Evolutionary conservation across 1,140 invertebrate genomes (phyloP).

Genomic region (Drosophila suzukii): DNA sequence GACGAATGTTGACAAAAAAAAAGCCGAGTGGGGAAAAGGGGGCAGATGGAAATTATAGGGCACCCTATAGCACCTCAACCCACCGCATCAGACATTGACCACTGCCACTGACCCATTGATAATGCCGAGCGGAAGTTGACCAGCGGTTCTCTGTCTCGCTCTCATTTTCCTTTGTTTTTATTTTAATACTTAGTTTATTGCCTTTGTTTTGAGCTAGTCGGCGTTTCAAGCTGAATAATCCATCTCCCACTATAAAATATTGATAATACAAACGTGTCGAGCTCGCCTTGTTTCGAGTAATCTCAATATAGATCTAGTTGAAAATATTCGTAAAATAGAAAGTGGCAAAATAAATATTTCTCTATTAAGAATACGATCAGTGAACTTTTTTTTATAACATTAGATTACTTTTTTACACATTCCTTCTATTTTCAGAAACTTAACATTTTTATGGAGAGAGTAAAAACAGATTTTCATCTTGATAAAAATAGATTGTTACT

Average conservation of each 20-base stretch:
- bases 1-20: conserved; percentile 53
- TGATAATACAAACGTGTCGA: conserved; percentile 37
- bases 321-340: not conserved
- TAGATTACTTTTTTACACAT: too few relatives aligned
- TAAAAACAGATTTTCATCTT: too few relatives aligned
- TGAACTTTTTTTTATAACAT: too few relatives aligned
- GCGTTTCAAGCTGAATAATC: not conserved
- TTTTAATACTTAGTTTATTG: conserved; percentile 21
- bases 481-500: too few relatives aligned
- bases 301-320: not conserved
- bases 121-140: conserved; percentile 69
- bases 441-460: too few relatives aligned
- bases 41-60: conserved; percentile 18
- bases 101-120: conserved; percentile 72
- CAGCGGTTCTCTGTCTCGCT: conserved; percentile 4
- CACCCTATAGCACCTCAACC: conserved; percentile 11
- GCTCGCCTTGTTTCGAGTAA: not conserved
- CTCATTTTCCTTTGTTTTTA: conserved; percentile 21
- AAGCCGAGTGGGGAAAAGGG: not conserved
- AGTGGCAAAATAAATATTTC: not conserved
- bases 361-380: not conserved
- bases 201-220: conserved; percentile 48
- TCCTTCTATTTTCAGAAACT: too few relatives aligned
- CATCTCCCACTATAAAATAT: conserved; percentile 6
- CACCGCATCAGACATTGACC: conserved; percentile 41